These are phyloP conservation scores for Sakesphorus luctuosus DNA, from an alignment of 2,113 vertebrate species.

Conservation along the genomic window DNA sequence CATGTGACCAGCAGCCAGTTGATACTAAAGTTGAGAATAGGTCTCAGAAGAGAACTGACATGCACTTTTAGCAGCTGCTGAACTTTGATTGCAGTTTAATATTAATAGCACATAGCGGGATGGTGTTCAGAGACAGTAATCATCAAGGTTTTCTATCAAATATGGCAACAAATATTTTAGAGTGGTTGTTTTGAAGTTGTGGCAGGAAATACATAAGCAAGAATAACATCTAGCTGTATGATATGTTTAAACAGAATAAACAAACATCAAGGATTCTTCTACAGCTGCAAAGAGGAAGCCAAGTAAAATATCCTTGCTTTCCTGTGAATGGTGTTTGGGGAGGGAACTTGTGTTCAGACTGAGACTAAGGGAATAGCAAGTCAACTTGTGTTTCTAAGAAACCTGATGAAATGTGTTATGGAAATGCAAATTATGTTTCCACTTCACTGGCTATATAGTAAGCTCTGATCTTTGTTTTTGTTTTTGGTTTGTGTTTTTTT, in stretches of 20 bases:
- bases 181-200: background rate
- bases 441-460: background rate
- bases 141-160: background rate
- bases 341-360: background rate
- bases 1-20: fast-evolving
- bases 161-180: background rate
- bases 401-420: background rate
- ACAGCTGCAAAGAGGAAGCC: background rate
- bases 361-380: background rate
- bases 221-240: background rate
- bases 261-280: background rate
- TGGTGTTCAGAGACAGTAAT: background rate
- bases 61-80: background rate
- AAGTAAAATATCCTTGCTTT: background rate
- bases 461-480: too few species aligned
- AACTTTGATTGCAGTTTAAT: background rate
- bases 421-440: background rate
- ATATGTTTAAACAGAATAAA: background rate
- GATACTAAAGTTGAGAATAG: background rate
- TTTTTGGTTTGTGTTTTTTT: background rate
- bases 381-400: background rate
- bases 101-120: background rate
- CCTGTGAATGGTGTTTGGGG: fast-evolving
- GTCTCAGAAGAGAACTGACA: background rate
- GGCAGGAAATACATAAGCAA: background rate